Conservation (phyloP, 2,888 invertebrate species). For the Phaonia tiefii region DNA sequence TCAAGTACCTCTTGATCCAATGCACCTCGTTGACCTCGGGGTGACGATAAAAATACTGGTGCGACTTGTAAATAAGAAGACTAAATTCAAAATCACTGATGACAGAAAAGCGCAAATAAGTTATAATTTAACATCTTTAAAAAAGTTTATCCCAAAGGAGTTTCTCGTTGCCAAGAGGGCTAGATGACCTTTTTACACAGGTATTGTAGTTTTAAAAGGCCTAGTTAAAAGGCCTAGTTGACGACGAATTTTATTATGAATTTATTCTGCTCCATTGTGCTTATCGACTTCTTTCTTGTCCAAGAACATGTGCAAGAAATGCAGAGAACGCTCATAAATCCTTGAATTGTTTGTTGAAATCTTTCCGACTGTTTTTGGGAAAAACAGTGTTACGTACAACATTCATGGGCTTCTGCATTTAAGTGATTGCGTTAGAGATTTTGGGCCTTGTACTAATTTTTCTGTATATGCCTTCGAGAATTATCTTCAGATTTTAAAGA, state of each 20-base stretch:
- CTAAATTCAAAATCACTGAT: constrained; percentile 19
- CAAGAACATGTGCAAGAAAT: constrained; percentile 33
- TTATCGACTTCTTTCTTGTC: constrained; percentile 17
- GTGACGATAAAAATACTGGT: constrained; percentile 36
- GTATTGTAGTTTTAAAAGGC: constrained; percentile 2
- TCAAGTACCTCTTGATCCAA: constrained; percentile 35
- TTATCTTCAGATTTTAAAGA: constrained; percentile 35
- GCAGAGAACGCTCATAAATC: constrained; percentile 8
- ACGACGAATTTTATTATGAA: neutral
- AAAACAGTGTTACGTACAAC: constrained; percentile 32
- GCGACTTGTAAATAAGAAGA: constrained; percentile 17
- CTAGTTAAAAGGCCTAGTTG: neutral
- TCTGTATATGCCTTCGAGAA: constrained; percentile 26
- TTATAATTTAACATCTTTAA: neutral
- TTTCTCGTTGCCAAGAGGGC: constrained; percentile 26
- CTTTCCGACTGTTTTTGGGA: constrained; percentile 29
- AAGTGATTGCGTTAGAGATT: constrained; percentile 20
- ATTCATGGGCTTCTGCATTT: constrained; percentile 38
- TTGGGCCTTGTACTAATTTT: constrained; percentile 29
- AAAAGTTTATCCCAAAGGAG: constrained; percentile 27
- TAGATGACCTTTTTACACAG: constrained; percentile 30
- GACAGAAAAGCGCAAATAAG: constrained; percentile 7
- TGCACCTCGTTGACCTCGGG: constrained; percentile 40
- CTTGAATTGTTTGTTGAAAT: constrained; percentile 29
- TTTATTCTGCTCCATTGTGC: constrained; percentile 22